These are phyloP conservation scores for Amyelois transitella DNA, from an alignment of 1,140 invertebrate species.

Conservation along the genomic window DNA sequence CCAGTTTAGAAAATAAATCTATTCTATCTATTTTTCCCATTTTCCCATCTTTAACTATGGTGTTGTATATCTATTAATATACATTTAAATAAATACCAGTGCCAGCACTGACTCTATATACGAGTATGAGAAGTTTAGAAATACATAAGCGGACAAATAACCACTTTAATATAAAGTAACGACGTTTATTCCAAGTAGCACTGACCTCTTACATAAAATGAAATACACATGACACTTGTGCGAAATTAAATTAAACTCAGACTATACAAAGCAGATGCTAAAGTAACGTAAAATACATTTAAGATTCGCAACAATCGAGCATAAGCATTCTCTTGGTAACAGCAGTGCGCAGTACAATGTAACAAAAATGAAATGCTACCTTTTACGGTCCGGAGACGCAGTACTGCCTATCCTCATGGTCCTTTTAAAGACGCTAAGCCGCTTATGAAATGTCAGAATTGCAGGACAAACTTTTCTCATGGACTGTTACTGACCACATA, in stretches of 20 bases:
- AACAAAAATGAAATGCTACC: constrained; percentile 52
- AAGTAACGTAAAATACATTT: neutral
- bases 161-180: no score
- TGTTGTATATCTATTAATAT: no score
- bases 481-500: constrained; percentile 25
- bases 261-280: neutral
- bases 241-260: neutral
- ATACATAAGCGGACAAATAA: no score
- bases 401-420: constrained; percentile 39
- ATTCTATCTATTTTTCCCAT: no score
- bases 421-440: constrained; percentile 60
- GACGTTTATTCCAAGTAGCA: no score
- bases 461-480: constrained; percentile 55
- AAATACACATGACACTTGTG: no score
- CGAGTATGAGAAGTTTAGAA: no score
- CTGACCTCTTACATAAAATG: no score
- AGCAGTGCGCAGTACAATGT: constrained; percentile 26
- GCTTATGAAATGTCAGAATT: constrained; percentile 51
- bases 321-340: neutral
- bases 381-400: constrained; percentile 44
- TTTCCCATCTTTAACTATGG: no score
- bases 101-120: no score
- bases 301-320: neutral
- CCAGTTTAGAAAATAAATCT: no score
- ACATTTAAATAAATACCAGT: no score